Conservation (phyloP, 2,797 vertebrate species). For the Paratrypauchen microcephalus region DNA sequence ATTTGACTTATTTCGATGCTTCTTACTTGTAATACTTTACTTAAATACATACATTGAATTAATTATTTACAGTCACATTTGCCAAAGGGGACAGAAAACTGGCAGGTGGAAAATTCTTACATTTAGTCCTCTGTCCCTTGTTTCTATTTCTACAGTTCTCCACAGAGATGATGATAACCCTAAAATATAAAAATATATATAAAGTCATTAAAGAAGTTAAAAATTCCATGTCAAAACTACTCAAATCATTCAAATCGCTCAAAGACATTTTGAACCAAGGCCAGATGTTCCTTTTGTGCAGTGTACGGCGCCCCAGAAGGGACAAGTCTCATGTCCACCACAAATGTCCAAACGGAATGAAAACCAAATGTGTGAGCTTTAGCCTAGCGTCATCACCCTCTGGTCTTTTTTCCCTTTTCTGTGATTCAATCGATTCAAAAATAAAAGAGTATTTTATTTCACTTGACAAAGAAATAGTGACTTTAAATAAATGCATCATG, state of each 20-base stretch:
- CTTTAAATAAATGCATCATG: not conserved
- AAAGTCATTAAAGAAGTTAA: not conserved
- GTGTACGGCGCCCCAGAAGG: not conserved
- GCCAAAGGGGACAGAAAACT: too few species aligned
- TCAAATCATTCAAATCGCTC: not conserved
- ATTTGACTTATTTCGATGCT: not conserved
- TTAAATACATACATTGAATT: too few species aligned
- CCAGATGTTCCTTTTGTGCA: not conserved
- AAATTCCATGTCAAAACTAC: not conserved
- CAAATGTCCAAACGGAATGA: not conserved
- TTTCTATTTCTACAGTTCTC: too few species aligned
- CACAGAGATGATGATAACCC: too few species aligned
- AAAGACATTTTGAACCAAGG: not conserved
- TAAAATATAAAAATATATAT: too few species aligned
- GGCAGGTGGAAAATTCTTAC: too few species aligned
- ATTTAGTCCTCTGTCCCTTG: too few species aligned
- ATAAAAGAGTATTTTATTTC: not conserved
- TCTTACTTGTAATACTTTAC: too few species aligned
- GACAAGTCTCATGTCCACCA: slow-evolving; percentile 15
- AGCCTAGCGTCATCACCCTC: too few species aligned
- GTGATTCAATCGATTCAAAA: not conserved
- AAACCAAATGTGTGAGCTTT: not conserved
- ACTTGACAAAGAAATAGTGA: not conserved
- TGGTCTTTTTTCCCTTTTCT: not conserved
- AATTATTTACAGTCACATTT: too few species aligned